Percentiles rank a stretch among this genome's conserved stretches.
These are phyloP conservation scores for Diplosoma virens DNA, from an alignment of 23 tunicate genomes.

Conservation along the genomic window DNA sequence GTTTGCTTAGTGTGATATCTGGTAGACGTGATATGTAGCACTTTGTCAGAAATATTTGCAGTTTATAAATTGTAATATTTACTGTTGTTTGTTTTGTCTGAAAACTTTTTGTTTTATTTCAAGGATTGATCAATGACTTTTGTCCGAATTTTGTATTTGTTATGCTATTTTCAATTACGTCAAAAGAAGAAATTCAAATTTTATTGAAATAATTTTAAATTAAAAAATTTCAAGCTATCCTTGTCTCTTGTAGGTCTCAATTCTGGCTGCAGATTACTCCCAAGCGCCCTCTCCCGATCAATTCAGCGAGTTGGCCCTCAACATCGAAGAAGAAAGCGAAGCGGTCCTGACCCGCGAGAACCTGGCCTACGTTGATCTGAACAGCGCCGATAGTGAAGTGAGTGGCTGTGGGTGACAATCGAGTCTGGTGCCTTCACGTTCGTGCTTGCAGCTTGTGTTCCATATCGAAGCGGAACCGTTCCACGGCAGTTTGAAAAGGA, in stretches of 20 bases:
- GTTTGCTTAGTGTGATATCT: no score
- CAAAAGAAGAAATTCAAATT: not conserved
- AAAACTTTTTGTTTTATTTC: no score
- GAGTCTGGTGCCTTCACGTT: no score
- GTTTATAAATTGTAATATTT: no score
- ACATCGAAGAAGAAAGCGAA: slow-evolving; percentile 54
- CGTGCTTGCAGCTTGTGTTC: slow-evolving; percentile 52
- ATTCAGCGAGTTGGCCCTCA: slow-evolving; percentile 46
- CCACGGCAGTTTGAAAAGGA: slow-evolving; percentile 46
- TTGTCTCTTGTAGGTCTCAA: slow-evolving; percentile 30
- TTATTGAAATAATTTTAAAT: not conserved
- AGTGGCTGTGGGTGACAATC: not conserved
- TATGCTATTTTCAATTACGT: not conserved
- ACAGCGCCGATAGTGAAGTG: slow-evolving; percentile 56
- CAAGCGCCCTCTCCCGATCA: slow-evolving; percentile 72
- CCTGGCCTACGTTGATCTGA: slow-evolving; percentile 60
- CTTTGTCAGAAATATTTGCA: no score
- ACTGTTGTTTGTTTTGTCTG: no score
- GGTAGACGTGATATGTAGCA: no score
- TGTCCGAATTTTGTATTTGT: not conserved
- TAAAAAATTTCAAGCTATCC: not conserved
- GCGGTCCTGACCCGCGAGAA: slow-evolving; percentile 58
- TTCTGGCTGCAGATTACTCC: slow-evolving; percentile 28
- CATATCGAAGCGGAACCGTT: slow-evolving; percentile 57
- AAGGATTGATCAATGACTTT: no score